Conservation (phyloP, 2,888 invertebrate species). For the Netelia inedita region DNA sequence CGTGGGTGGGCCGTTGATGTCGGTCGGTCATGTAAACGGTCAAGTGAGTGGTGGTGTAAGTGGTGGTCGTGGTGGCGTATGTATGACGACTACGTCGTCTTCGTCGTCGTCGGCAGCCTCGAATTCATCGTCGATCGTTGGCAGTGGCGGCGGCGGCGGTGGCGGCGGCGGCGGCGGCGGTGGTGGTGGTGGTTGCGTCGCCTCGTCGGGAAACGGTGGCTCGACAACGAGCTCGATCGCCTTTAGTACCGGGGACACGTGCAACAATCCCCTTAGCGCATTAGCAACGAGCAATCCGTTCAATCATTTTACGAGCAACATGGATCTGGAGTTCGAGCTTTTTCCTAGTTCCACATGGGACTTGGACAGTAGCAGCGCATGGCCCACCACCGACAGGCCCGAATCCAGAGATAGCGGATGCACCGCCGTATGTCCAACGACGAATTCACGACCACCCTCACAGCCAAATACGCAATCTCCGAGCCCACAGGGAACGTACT, state of each 20-base stretch:
- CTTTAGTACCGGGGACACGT: conserved; percentile 71
- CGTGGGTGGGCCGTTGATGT: conserved; percentile 91
- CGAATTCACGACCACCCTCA: conserved; percentile 88
- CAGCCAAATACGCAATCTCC: conserved; percentile 87
- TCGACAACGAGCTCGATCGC: conserved; percentile 59
- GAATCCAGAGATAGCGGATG: conserved; percentile 88
- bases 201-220: conserved; percentile 50
- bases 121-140: conserved; percentile 76
- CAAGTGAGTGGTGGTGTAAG: conserved; percentile 81
- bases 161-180: conserved; percentile 42
- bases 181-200: conserved; percentile 29
- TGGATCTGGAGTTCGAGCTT: conserved; percentile 90
- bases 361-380: conserved; percentile 82
- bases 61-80: conserved; percentile 74
- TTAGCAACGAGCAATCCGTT: conserved; percentile 74
- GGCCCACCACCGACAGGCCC: conserved; percentile 85
- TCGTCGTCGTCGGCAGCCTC: conserved; percentile 31
- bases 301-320: conserved; percentile 81
- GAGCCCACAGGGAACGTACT: conserved; percentile 83
- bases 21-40: conserved; percentile 90
- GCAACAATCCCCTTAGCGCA: conserved; percentile 83
- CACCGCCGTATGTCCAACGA: conserved; percentile 76
- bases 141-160: conserved; percentile 62
- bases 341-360: conserved; percentile 89
- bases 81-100: conserved; percentile 64